phyloP scores from a whole-genome alignment of 2,797 vertebrate species.

The Myotis planiceps region DNA sequence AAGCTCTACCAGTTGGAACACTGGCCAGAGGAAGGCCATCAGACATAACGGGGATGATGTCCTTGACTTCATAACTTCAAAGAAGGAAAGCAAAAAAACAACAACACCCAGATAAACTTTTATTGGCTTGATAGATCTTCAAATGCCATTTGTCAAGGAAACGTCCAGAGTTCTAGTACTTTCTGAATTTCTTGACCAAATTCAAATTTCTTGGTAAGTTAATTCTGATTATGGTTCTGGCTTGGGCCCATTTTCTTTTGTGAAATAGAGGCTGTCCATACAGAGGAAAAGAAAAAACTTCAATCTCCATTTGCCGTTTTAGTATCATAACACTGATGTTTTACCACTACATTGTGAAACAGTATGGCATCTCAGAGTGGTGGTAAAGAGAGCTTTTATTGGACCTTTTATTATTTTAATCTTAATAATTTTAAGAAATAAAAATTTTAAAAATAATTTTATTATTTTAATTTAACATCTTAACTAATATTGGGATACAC shows the following conservation, averaged over 20 bases:
- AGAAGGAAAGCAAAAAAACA: not conserved
- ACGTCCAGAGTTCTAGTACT: slow-evolving; percentile 12
- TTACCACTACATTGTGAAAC: slow-evolving; percentile 26
- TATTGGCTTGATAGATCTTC: slow-evolving; percentile 34
- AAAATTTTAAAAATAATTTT: not conserved
- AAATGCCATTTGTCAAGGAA: slow-evolving; percentile 56
- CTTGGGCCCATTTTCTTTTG: slow-evolving; percentile 3
- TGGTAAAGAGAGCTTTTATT: not conserved
- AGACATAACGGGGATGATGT: slow-evolving; percentile 34
- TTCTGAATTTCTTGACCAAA: slow-evolving; percentile 47
- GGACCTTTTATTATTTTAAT: slow-evolving; percentile 1
- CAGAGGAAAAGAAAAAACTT: not conserved
- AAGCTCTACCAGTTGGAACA: not conserved
- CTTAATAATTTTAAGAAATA: not conserved
- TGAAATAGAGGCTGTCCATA: not conserved
- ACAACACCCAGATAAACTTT: slow-evolving; percentile 16
- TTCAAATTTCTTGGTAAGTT: slow-evolving; percentile 49
- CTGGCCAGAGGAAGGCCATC: slow-evolving; percentile 31
- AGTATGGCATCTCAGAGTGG: not conserved
- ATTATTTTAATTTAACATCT: not conserved
- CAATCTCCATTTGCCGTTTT: not conserved
- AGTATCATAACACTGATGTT: not conserved
- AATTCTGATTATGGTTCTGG: slow-evolving; percentile 14
- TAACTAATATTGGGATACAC: slow-evolving; percentile 21
- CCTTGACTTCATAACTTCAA: slow-evolving; percentile 66